phyloP scores from a whole-genome alignment of 2,113 vertebrate species.

The Brachyistius frenatus region DNA sequence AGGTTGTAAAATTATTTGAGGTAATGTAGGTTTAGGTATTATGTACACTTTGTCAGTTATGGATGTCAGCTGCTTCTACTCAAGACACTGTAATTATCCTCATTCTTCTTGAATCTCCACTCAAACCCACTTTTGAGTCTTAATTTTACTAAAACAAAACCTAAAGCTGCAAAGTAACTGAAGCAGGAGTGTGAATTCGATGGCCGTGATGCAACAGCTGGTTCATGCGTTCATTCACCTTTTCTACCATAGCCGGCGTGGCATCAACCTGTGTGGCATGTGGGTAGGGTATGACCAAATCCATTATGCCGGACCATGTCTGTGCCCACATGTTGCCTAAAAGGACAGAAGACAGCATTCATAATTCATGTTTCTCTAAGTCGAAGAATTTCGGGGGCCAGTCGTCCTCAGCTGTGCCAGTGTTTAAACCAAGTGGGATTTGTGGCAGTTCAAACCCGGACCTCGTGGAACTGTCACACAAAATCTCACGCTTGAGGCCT shows the following conservation, averaged over 20 bases:
- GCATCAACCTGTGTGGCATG: slow-evolving; percentile 90
- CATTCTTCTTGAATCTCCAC: slow-evolving; percentile 9
- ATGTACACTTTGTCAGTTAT: slow-evolving; percentile 13
- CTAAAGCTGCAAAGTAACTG: not conserved
- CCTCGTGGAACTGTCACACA: slow-evolving; percentile 63
- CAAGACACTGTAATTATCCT: slow-evolving; percentile 7
- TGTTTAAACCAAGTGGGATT: slow-evolving; percentile 56
- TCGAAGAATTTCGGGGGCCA: not conserved
- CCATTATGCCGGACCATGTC: slow-evolving; percentile 94
- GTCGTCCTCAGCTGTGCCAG: slow-evolving; percentile 19
- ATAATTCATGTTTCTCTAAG: slow-evolving; percentile 3
- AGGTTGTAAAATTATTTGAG: no score
- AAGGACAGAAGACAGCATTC: slow-evolving; percentile 37
- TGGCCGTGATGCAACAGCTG: slow-evolving; percentile 7
- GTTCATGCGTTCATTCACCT: slow-evolving; percentile 81
- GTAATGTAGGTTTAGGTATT: not conserved
- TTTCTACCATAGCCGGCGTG: slow-evolving; percentile 91
- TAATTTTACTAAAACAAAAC: not conserved
- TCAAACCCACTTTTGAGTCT: not conserved
- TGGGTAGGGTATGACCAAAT: slow-evolving; percentile 90
- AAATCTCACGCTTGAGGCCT: slow-evolving; percentile 65
- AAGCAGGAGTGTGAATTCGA: slow-evolving; percentile 3
- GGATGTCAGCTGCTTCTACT: slow-evolving; percentile 7
- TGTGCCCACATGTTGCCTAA: slow-evolving; percentile 99
- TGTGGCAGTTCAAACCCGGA: slow-evolving; percentile 45